These are phyloP conservation scores for Napeogenes inachia DNA, from an alignment of 2,888 invertebrate genomes.

Conservation along the genomic window DNA sequence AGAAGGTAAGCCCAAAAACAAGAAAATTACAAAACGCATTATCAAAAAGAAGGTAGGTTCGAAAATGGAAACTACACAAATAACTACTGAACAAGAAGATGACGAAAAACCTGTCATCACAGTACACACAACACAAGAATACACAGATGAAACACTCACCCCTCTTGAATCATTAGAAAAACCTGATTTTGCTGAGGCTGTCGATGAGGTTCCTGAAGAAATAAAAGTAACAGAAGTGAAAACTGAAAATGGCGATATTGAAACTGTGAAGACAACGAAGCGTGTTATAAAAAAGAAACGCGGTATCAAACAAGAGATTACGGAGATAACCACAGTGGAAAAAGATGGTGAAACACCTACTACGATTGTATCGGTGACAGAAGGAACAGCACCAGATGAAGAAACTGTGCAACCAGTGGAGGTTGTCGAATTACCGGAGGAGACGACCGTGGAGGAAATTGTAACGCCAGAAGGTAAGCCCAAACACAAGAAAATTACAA, in stretches of 20 bases:
- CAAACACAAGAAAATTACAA: slow-evolving; percentile 32
- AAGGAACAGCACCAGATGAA: slow-evolving; percentile 29
- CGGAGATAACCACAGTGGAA: slow-evolving; percentile 26
- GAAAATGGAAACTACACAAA: slow-evolving; percentile 41
- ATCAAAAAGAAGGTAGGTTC: slow-evolving; percentile 30
- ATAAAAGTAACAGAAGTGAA: slow-evolving; percentile 32
- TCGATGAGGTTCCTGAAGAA: slow-evolving; percentile 28
- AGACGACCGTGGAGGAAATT: slow-evolving; percentile 44
- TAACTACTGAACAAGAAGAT: slow-evolving; percentile 15
- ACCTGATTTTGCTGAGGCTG: slow-evolving; percentile 19
- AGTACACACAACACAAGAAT: slow-evolving; percentile 39
- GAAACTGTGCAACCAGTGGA: slow-evolving; percentile 22
- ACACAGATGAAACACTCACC: slow-evolving; percentile 19
- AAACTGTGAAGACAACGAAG: slow-evolving; percentile 30
- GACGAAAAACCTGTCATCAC: slow-evolving; percentile 34
- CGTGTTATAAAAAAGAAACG: slow-evolving; percentile 36
- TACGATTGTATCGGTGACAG: slow-evolving; percentile 32
- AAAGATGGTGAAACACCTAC: slow-evolving; percentile 33
- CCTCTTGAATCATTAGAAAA: slow-evolving; percentile 17
- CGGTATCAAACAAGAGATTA: slow-evolving; percentile 40
- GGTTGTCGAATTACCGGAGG: slow-evolving; percentile 44
- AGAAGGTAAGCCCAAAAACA: slow-evolving; percentile 36
- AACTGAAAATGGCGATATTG: slow-evolving; percentile 13
- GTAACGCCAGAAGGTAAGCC: slow-evolving; percentile 41
- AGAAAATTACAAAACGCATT: slow-evolving; percentile 34